phyloP scores from a whole-genome alignment of 2,888 invertebrate species.

The Lamellibrachia columna region DNA sequence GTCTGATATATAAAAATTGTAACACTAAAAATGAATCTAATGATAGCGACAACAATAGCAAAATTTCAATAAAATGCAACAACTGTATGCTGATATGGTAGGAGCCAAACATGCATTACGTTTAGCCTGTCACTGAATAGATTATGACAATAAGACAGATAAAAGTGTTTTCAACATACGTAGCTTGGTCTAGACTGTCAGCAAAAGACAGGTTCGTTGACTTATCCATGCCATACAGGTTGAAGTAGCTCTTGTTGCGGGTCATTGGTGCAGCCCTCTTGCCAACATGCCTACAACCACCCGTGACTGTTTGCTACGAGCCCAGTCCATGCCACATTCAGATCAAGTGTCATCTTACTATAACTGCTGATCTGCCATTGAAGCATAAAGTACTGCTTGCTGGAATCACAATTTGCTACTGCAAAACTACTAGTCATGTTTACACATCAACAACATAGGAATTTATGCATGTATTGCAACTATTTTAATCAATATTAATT shows the following conservation, averaged over 20 bases:
- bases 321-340: neutral
- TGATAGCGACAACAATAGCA: neutral
- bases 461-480: too few relatives aligned
- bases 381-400: too few relatives aligned
- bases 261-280: slow-evolving; percentile 49
- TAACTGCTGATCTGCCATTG: too few relatives aligned
- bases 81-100: neutral
- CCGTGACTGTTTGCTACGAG: neutral
- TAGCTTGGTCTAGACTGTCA: neutral
- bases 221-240: slow-evolving; percentile 51
- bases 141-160: neutral
- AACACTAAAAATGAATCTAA: neutral
- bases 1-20: neutral
- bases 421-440: too few relatives aligned
- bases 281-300: slow-evolving; percentile 55
- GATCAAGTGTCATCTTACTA: too few relatives aligned
- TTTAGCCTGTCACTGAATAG: neutral
- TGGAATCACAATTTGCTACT: too few relatives aligned
- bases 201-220: neutral
- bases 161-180: neutral
- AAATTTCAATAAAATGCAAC: neutral
- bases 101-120: neutral
- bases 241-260: slow-evolving; percentile 54
- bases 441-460: too few relatives aligned
- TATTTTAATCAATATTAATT: too few relatives aligned